Conservation (phyloP, 1,140 invertebrate genomes). For the Caenorhabditis remanei region DNA sequence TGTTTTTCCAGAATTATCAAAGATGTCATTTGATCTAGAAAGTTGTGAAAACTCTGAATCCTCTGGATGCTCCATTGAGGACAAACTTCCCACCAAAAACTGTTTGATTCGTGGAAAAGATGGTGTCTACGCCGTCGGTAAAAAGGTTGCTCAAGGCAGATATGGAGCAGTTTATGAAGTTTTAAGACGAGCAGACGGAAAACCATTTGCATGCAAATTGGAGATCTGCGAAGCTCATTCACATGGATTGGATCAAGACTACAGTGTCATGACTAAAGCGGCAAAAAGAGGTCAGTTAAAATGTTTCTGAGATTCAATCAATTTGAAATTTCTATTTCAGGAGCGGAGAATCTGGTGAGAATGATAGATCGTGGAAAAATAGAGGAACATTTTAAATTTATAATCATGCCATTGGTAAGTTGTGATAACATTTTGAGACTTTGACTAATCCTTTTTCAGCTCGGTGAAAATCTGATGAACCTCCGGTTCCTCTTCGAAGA, state of each 20-base stretch:
- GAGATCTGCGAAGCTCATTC: constrained; percentile 73
- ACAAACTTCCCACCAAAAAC: constrained; percentile 71
- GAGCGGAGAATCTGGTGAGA: constrained; percentile 67
- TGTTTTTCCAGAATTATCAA: background rate
- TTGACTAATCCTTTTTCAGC: constrained; percentile 64
- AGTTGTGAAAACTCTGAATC: constrained; percentile 59
- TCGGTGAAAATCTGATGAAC: constrained; percentile 74
- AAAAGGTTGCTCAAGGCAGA: constrained; percentile 71
- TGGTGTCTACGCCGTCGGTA: constrained; percentile 71
- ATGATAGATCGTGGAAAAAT: constrained; percentile 77
- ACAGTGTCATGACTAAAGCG: constrained; percentile 73
- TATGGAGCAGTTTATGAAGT: constrained; percentile 77
- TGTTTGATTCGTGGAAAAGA: constrained; percentile 73
- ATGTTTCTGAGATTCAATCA: no score
- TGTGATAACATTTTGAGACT: background rate
- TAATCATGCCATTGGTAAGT: constrained; percentile 75
- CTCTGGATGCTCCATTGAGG: constrained; percentile 62
- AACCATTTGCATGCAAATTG: constrained; percentile 74
- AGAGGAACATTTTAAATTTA: constrained; percentile 77
- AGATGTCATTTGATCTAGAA: constrained; percentile 54
- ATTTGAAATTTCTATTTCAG: constrained; percentile 14
- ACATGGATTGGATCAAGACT: constrained; percentile 75
- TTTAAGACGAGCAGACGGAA: constrained; percentile 70
- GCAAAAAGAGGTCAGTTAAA: constrained; percentile 28
- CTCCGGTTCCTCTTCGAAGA: constrained; percentile 74